Conservation (phyloP, 2,888 invertebrate species). For the Limenitis camilla region DNA sequence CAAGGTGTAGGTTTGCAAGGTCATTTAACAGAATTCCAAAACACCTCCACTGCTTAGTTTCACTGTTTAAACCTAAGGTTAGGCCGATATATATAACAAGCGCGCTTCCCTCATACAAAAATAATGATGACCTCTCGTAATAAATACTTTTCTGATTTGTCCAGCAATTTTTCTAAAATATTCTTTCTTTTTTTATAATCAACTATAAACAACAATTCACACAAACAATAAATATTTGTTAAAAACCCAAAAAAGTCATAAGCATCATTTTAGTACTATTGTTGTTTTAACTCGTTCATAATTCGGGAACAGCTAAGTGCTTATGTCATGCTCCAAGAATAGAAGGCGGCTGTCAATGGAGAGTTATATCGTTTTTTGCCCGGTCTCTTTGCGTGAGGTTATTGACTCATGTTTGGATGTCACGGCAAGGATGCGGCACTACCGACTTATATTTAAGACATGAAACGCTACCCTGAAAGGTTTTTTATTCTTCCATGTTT, state of each 20-base stretch:
- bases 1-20: too few species aligned
- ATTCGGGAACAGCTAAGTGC: conserved; percentile 32
- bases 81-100: too few species aligned
- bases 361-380: conserved; percentile 58
- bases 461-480: neutral
- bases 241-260: neutral
- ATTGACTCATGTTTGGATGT: conserved; percentile 68
- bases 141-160: too few species aligned
- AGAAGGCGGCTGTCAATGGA: conserved; percentile 57
- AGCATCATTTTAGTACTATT: conserved; percentile 17
- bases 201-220: neutral
- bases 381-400: conserved; percentile 48
- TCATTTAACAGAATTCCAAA: too few species aligned
- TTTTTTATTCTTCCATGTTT: neutral
- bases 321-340: conserved; percentile 64
- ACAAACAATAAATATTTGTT: conserved; percentile 1
- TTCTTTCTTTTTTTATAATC: too few species aligned
- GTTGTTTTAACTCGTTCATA: conserved; percentile 21
- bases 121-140: too few species aligned
- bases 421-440: conserved; percentile 55
- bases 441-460: neutral
- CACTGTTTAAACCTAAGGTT: too few species aligned
- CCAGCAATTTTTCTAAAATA: too few species aligned
- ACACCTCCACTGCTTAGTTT: too few species aligned
- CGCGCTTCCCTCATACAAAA: too few species aligned